Evolutionary conservation across 1,140 invertebrate genomes (phyloP), one percentile per base, ranked within the genome.

Genomic region (Drosophila chauvacae): DNA sequence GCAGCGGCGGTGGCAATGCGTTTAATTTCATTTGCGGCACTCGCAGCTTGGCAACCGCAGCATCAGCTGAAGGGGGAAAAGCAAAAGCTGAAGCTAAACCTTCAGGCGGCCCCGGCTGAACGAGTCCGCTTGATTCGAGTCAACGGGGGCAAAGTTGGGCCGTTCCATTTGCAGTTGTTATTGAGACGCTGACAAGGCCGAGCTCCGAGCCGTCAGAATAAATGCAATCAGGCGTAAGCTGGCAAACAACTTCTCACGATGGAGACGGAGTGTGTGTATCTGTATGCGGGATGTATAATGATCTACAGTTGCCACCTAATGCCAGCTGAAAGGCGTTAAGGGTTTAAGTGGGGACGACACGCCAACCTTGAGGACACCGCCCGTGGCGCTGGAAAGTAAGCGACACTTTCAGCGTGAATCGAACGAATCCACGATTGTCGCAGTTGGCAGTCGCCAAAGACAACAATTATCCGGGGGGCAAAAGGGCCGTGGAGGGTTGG

Each of bases 11-110:
- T 47, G 66, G 69, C 61, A 75, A 66, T 65, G 84, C 85, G 79
- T 87, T 90, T 91, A 91, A 91, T 91, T 90, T 85, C 78, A 91
- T 91, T 90, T 87, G 60, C 61, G 72, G 62, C 61, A 48, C 59
- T 65, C 61, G 70, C 39, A 53, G 77, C 60, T 37, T 72, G 66
- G 59, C 66, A 83, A 77, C 58, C 57, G 53, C 71, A 61, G 64
- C 59, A 10, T 42, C 45, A 63, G 42, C 37, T 35, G 14, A 26
- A 51, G 28, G n/a, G 20, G 20, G 14, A 42, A 13, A 20, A 13
- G 18, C 42, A 5, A 28, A 42, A 64, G 60, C 50, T 13, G 11
- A 13, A 26, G 51, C 51, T 7, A 20, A 55, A 16, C 20, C 30
- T 35, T 35, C 18, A 14, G 35, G 9, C 9, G 14, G 5, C n/a